Evolutionary conservation across 2,113 vertebrate species (phyloP), one percentile per base, ranked within the genome.

Genomic region (Fukomys damarensis): DNA sequence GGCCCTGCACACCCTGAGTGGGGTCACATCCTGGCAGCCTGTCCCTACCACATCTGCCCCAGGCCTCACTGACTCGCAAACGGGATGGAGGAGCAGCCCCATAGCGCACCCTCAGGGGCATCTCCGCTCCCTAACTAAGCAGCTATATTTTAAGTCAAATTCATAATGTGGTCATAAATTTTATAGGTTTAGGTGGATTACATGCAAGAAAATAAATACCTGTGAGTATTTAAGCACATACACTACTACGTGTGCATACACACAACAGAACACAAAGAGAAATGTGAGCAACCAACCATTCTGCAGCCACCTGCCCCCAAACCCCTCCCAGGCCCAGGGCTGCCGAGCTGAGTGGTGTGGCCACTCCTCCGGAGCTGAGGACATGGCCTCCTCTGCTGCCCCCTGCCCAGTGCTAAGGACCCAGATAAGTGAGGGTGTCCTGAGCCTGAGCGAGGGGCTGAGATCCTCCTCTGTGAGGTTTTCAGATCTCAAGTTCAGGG

Each of bases 401-500:
- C 58, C 38, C 49, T 6, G 11, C 10, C 3, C 7, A 10, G 22
- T 5, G 17, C 46, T 11, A 2, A 17, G 17, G 10, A 4, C 86
- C 52, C 68, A 5, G 66, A 32, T 14, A 32, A 46, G 17, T 8
- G 58, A 32, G 9, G 0, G 59, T 0, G 7, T 10, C 0, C 3
- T 10, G 35, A 28, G 41, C 12, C 0, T 0, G 10, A 22, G 14
- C 0, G 8, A 24, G 82, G 7, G 1, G 0, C n/a, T 16, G 12
- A 1, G 32, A 1, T 0, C 0, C 24, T 32, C 76, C 32, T n/a
- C 30, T 1, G 28, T 20, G 1, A 1, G 7, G 52, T 52, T 56
- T 13, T 24, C 46, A 0, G 16, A 2, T 0, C 16, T 30, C 8
- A 0, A 0, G 26, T 28, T n/a, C 0, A 4, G 13, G 3, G 0